phyloP scores from a whole-genome alignment of 2,888 invertebrate species.

The Anthophora plumipes region DNA sequence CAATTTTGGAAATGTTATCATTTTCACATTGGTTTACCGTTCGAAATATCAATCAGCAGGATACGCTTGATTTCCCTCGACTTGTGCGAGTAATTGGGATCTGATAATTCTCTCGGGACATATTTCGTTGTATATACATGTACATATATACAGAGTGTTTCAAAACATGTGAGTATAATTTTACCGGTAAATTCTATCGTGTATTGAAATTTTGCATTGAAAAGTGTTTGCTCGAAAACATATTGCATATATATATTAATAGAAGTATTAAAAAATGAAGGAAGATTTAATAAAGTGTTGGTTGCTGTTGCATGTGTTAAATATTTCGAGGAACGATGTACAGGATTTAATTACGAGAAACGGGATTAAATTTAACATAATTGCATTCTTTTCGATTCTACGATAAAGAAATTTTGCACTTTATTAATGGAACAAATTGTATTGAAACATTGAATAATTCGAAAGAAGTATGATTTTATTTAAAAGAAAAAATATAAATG shows the following conservation, averaged over 20 bases:
- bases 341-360: not conserved
- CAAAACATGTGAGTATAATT: too few species aligned
- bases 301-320: not conserved
- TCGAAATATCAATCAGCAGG: conserved; percentile 26
- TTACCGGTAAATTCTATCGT: too few species aligned
- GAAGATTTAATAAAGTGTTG: not conserved
- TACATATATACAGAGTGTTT: too few species aligned
- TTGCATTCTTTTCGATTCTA: not conserved
- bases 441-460: not conserved
- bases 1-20: conserved; percentile 1
- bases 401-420: not conserved
- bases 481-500: not conserved
- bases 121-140: not conserved
- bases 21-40: conserved; percentile 5
- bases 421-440: not conserved
- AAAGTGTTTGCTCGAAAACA: too few species aligned
- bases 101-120: conserved; percentile 1
- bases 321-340: not conserved
- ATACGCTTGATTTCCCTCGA: not conserved
- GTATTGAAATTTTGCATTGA: too few species aligned
- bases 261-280: too few species aligned
- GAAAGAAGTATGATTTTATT: not conserved
- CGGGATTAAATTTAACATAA: not conserved
- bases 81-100: conserved; percentile 6
- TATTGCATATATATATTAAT: too few species aligned